Evolutionary conservation across 2,888 invertebrate genomes (phyloP).

Genomic region (Eilema griseolum): DNA sequence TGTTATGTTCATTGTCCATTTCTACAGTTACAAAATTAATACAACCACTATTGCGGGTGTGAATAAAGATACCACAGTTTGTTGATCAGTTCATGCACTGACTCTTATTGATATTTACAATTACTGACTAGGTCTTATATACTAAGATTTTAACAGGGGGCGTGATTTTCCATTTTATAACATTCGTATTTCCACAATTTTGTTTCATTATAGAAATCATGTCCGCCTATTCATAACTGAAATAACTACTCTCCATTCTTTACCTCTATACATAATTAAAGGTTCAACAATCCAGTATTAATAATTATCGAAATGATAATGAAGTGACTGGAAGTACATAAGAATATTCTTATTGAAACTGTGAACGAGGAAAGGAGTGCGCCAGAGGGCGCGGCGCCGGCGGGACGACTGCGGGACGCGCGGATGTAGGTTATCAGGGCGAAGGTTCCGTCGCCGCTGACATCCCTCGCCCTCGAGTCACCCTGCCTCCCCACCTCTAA

Average conservation of each 20-base stretch:
- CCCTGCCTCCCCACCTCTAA: slow-evolving; percentile 51
- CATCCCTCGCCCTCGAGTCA: slow-evolving; percentile 61
- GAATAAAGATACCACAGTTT: no score
- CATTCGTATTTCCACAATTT: no score
- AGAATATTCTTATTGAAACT: slow-evolving; percentile 34
- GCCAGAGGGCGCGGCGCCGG: slow-evolving; percentile 48
- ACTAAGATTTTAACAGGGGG: no score
- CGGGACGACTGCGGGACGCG: slow-evolving; percentile 53
- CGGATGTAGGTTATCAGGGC: slow-evolving; percentile 78
- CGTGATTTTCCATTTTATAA: no score
- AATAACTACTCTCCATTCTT: slow-evolving; percentile 3
- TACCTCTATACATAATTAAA: not conserved
- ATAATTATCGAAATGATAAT: slow-evolving; percentile 5
- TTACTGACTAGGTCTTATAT: no score
- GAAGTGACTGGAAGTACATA: slow-evolving; percentile 14
- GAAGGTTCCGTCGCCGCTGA: slow-evolving; percentile 65
- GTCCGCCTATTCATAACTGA: no score
- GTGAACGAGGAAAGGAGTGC: slow-evolving; percentile 32
- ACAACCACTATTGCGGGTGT: no score
- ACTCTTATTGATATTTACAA: no score
- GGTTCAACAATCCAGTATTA: not conserved
- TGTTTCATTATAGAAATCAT: no score
- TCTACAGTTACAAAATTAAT: slow-evolving; percentile 19
- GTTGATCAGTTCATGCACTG: no score
- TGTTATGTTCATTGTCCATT: not conserved